phyloP scores from a whole-genome alignment of 2,113 vertebrate species.

The Prochilodus magdalenae region DNA sequence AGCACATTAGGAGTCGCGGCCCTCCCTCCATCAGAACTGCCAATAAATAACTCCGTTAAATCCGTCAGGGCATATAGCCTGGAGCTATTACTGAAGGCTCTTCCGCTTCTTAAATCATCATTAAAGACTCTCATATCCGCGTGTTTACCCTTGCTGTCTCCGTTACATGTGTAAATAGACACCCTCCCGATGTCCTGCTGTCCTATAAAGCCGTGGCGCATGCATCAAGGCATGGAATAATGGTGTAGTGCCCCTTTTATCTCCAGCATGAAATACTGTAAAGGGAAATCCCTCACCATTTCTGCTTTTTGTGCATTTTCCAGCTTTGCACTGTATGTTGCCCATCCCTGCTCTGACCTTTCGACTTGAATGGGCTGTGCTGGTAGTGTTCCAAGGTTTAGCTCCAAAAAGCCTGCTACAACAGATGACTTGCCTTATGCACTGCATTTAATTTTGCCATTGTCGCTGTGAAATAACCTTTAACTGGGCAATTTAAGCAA shows the following conservation, averaged over 20 bases:
- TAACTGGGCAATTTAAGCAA: constrained; percentile 10
- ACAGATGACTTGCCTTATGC: not conserved
- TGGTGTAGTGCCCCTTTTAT: not conserved
- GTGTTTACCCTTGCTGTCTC: constrained; percentile 47
- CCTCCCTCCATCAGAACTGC: constrained; percentile 43
- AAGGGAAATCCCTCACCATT: not conserved
- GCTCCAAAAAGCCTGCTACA: not conserved
- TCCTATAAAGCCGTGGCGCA: not conserved
- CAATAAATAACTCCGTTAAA: constrained; percentile 58
- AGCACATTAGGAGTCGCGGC: constrained; percentile 46
- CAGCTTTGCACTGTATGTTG: not conserved
- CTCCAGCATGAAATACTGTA: not conserved
- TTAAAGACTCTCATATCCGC: constrained; percentile 45
- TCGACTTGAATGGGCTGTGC: not conserved
- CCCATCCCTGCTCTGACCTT: constrained; percentile 5
- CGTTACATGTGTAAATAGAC: constrained; percentile 20
- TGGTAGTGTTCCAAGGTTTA: not conserved
- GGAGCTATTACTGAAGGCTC: constrained; percentile 52
- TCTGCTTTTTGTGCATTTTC: not conserved
- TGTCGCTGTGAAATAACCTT: constrained; percentile 12
- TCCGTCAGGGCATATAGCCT: constrained; percentile 51
- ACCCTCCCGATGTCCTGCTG: not conserved
- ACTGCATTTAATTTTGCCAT: not conserved
- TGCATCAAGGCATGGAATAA: not conserved
- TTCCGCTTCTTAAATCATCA: constrained; percentile 52